phyloP scores from a whole-genome alignment of 1,140 invertebrate genomes.

The Rhysida immarginata region DNA sequence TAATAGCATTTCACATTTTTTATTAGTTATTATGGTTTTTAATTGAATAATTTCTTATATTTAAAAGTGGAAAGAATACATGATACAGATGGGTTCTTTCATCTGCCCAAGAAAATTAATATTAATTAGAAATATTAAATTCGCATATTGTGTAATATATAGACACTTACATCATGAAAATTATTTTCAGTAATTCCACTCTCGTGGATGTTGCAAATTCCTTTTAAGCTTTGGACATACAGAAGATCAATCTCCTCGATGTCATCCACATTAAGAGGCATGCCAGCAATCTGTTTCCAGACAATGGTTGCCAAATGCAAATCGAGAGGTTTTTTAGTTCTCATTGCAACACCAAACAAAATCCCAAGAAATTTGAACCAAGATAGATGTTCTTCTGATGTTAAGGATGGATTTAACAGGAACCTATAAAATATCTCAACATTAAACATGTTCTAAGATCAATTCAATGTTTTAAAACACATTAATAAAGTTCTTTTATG shows the following conservation, averaged over 20 bases:
- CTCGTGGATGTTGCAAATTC: constrained; percentile 41
- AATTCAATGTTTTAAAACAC: too few species aligned
- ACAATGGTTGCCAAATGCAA: constrained; percentile 45
- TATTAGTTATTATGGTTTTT: too few species aligned
- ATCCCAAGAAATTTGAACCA: constrained; percentile 46
- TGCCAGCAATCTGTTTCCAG: constrained; percentile 47
- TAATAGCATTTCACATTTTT: too few species aligned
- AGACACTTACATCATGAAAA: constrained; percentile 40
- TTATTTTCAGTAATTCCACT: constrained; percentile 39
- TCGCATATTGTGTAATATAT: too few species aligned
- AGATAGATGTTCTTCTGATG: constrained; percentile 34
- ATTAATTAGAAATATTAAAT: too few species aligned
- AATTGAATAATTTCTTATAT: too few species aligned
- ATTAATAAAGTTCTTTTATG: too few species aligned
- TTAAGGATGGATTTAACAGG: constrained; percentile 43
- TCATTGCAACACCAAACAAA: constrained; percentile 40
- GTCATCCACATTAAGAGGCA: constrained; percentile 41
- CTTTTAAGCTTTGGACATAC: constrained; percentile 42
- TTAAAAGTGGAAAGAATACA: too few species aligned
- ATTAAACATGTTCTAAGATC: too few species aligned
- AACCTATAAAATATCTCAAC: constrained; percentile 29
- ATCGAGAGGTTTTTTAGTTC: constrained; percentile 43
- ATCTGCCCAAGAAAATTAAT: too few species aligned
- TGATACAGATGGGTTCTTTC: too few species aligned
- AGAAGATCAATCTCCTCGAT: constrained; percentile 47